phyloP scores from a whole-genome alignment of 2,888 invertebrate genomes.

The Gnatocerus cornutus region DNA sequence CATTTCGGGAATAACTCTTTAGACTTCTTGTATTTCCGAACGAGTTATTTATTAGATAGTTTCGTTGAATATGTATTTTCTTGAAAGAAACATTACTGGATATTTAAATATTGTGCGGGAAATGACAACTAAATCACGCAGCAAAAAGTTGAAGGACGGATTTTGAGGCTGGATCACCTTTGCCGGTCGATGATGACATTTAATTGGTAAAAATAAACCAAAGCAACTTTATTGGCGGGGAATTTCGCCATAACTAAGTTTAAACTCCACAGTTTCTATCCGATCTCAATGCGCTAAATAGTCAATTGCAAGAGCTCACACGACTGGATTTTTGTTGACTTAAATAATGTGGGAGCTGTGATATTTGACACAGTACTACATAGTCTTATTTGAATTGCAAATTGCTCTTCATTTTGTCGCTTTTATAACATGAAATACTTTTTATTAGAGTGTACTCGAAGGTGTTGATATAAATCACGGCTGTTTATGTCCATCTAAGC shows the following conservation, averaged over 20 bases:
- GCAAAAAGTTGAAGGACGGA: neutral
- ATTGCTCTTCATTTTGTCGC: neutral
- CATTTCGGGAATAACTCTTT: slow-evolving; percentile 43
- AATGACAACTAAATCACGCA: slow-evolving; percentile 1
- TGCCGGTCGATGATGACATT: slow-evolving; percentile 4
- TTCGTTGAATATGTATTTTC: slow-evolving; percentile 2
- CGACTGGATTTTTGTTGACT: slow-evolving; percentile 4
- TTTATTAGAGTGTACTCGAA: slow-evolving; percentile 11
- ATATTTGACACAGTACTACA: slow-evolving; percentile 17
- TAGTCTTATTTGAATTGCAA: slow-evolving; percentile 25
- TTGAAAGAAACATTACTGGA: slow-evolving; percentile 2
- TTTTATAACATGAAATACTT: neutral
- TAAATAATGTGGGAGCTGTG: slow-evolving; percentile 12
- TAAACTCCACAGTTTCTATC: neutral
- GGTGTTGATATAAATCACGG: neutral
- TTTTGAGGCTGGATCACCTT: slow-evolving; percentile 2
- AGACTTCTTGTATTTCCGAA: slow-evolving; percentile 21
- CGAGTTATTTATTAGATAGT: slow-evolving; percentile 42
- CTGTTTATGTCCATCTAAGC: slow-evolving; percentile 9
- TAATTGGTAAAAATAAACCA: neutral
- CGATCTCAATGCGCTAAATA: slow-evolving; percentile 8
- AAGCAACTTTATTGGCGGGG: neutral
- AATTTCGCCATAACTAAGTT: neutral
- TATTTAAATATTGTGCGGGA: neutral
- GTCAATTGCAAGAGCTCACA: neutral